Conservation (phyloP, 2,113 vertebrate species). For the Phylloscopus trochiloides region DNA sequence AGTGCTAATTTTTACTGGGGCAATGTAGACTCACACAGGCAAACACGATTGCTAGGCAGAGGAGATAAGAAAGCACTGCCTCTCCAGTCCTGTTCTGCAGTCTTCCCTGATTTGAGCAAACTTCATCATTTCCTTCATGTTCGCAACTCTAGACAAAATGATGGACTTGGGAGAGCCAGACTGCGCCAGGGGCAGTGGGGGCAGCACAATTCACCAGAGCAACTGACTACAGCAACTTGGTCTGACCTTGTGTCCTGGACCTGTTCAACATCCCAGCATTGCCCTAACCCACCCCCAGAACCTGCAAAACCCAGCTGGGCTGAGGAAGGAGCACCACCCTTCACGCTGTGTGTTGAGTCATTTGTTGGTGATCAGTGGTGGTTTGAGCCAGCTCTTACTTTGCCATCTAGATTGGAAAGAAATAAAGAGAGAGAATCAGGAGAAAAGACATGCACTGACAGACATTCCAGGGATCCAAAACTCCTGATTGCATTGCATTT, state of each 20-base stretch:
- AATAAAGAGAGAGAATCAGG: neutral
- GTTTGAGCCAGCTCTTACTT: neutral
- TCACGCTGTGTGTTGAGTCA: neutral
- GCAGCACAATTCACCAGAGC: neutral
- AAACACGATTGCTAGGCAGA: neutral
- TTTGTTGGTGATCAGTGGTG: neutral
- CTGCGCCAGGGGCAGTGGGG: neutral
- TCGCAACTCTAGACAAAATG: neutral
- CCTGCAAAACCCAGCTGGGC: neutral
- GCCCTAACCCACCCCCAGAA: neutral
- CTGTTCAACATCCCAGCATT: neutral
- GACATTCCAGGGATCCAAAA: neutral
- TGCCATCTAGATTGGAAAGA: neutral
- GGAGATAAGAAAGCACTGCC: neutral
- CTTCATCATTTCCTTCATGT: neutral
- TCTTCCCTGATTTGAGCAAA: neutral
- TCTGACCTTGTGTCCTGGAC: neutral
- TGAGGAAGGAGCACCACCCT: neutral
- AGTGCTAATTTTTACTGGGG: neutral
- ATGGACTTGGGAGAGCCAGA: neutral
- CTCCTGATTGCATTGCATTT: neutral
- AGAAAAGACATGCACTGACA: neutral
- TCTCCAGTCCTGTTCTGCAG: neutral
- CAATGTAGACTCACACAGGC: fast-evolving
- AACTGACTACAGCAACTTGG: neutral